Evolutionary conservation across 2,797 vertebrate species (phyloP), one percentile per base, ranked within the genome.

Genomic region (Eremophila alpestris): DNA sequence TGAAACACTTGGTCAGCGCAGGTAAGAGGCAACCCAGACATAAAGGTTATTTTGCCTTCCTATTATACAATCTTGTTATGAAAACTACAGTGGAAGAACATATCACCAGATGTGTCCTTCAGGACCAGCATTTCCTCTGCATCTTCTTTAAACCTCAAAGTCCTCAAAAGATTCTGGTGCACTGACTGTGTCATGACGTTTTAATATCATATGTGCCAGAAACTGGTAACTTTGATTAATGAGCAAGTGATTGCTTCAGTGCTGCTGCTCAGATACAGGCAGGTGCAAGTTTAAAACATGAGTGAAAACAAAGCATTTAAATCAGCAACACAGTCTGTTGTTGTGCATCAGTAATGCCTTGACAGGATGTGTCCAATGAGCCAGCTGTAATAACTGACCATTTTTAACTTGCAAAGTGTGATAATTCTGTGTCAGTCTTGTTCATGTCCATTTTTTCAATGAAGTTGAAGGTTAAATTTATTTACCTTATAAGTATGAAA

Each of bases 1-100:
- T 82, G 34, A 70, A 84, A 90, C 63, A 43, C 13, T 85, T 63
- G 54, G 55, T 82, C 52, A 69, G 20, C 27, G 38, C 12, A 14
- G 15, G 11, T 26, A 79, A 62, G 23, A 70, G 38, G 45, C 63
- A 82, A 63, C 52, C 58, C n/a, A 73, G 32, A 81, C 32, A 6
- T 7, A 70, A 91, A 58, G 27, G 18, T 85, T 79, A 81, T 56
- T 94, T 83, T 73, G 46, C 38, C 64, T 62, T 62, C 26, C 19
- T 36, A 10, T 58, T 80, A 54, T 2, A 74, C 32, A 43, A 32
- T 40, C 30, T 58, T 70, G 27, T 22, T 63, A 49, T n/a, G 38
- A 76, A 92, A 88, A 59, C 30, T 80, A 11, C 1, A 84, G 45
- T 9, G 26, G 41, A 85, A 93, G 30, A 86, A 43, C 38, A 60